phyloP scores from a whole-genome alignment of 2,888 invertebrate genomes.

The Cacoxenus indagator region DNA sequence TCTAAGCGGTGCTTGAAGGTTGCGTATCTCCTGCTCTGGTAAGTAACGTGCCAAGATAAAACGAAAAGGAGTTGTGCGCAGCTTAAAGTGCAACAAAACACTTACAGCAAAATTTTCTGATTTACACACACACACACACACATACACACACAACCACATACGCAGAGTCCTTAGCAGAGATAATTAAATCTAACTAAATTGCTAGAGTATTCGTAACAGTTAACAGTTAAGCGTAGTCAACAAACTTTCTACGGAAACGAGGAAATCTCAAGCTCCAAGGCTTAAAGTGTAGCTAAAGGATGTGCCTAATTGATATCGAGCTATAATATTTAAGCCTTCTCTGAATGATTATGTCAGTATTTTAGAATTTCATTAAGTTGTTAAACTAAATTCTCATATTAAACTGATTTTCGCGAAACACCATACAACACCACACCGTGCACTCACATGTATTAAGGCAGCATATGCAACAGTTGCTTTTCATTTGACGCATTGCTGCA shows the following conservation, averaged over 20 bases:
- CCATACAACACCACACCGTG: not conserved
- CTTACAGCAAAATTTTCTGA: not conserved
- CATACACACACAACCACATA: not conserved
- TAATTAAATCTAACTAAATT: not conserved
- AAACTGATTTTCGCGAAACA: constrained; percentile 11
- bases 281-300: not conserved
- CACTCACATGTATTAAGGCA: not conserved
- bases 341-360: not conserved
- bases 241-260: not conserved
- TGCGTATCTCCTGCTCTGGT: too few relatives aligned
- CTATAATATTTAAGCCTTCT: constrained; percentile 1
- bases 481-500: constrained; percentile 6
- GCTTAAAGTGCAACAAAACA: not conserved
- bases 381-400: constrained; percentile 18
- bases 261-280: not conserved
- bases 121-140: not conserved
- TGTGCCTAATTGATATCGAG: constrained; percentile 13
- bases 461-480: constrained; percentile 20
- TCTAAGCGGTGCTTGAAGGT: too few relatives aligned
- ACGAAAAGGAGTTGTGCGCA: too few relatives aligned
- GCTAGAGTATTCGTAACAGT: not conserved
- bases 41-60: too few relatives aligned
- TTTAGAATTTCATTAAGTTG: constrained; percentile 7
- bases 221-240: not conserved
- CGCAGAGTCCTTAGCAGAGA: not conserved